phyloP scores from a whole-genome alignment of 2,797 vertebrate genomes.

The Sciurus carolinensis region DNA sequence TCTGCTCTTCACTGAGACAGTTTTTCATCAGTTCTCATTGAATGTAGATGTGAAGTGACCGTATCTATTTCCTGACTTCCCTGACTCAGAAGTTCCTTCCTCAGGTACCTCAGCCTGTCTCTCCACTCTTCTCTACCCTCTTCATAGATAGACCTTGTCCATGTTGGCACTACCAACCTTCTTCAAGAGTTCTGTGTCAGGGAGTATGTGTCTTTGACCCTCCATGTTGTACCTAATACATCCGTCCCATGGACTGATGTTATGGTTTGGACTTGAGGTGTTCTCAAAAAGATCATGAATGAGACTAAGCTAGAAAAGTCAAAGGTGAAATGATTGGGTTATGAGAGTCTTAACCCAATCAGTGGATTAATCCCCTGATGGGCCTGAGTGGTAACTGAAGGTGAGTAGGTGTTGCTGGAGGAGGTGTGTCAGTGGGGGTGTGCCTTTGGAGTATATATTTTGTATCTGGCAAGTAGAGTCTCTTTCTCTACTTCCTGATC shows the following conservation, averaged over 20 bases:
- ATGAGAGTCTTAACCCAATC: too few relatives aligned
- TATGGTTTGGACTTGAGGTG: too few relatives aligned
- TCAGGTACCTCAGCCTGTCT: not conserved
- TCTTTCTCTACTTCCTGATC: too few relatives aligned
- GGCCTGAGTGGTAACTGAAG: too few relatives aligned
- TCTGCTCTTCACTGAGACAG: not conserved
- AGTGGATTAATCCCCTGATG: too few relatives aligned
- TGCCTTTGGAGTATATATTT: too few relatives aligned
- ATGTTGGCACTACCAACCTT: not conserved
- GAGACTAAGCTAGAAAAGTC: too few relatives aligned
- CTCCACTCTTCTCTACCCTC: not conserved
- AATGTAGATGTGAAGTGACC: not conserved
- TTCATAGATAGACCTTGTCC: not conserved
- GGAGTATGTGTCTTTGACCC: not conserved
- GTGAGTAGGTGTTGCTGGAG: too few relatives aligned
- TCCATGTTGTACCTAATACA: not conserved
- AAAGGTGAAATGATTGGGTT: too few relatives aligned
- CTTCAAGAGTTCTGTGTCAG: not conserved
- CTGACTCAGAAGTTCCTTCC: not conserved
- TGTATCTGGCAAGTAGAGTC: too few relatives aligned
- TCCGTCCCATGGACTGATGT: not conserved
- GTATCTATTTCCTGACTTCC: not conserved
- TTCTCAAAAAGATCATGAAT: too few relatives aligned
- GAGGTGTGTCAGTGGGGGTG: too few relatives aligned
- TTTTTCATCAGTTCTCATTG: not conserved